These are phyloP conservation scores for Coracias cyanogaster DNA, from an alignment of 2,797 vertebrate genomes.

Conservation along the genomic window DNA sequence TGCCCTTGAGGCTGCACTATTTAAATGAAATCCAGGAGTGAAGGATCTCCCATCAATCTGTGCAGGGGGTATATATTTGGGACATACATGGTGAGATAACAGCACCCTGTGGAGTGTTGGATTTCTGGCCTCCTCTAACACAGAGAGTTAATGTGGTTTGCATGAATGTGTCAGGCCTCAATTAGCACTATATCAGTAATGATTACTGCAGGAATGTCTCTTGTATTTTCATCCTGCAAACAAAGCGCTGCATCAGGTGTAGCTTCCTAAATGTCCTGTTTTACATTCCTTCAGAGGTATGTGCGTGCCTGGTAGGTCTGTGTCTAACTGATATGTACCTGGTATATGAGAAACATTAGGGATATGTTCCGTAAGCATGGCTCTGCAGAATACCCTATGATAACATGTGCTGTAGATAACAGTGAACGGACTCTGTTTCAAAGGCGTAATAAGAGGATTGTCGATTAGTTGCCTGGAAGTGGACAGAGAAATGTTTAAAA, in stretches of 20 bases:
- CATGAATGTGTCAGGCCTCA: background rate
- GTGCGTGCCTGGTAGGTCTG: background rate
- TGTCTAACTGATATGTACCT: background rate
- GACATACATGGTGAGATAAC: background rate
- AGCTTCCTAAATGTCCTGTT: background rate
- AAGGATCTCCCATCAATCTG: background rate
- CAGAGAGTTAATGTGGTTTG: background rate
- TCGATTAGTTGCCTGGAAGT: constrained; percentile 17
- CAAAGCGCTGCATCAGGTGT: background rate
- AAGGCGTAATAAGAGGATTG: constrained; percentile 50
- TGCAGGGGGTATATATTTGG: background rate
- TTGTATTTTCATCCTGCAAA: background rate
- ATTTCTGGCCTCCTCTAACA: background rate
- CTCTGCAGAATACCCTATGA: background rate
- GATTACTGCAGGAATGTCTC: background rate
- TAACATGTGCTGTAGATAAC: constrained; percentile 30
- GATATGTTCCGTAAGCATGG: background rate
- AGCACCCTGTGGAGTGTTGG: background rate
- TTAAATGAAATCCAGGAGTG: background rate
- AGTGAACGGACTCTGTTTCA: background rate
- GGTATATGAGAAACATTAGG: background rate
- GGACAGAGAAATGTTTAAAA: constrained; percentile 57
- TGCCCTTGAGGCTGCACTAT: background rate
- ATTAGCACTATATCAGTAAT: background rate
- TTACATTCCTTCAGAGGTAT: background rate